Base-by-base conservation (phyloP, 2,888 invertebrate species). In the Trachelus stipa region DNA sequence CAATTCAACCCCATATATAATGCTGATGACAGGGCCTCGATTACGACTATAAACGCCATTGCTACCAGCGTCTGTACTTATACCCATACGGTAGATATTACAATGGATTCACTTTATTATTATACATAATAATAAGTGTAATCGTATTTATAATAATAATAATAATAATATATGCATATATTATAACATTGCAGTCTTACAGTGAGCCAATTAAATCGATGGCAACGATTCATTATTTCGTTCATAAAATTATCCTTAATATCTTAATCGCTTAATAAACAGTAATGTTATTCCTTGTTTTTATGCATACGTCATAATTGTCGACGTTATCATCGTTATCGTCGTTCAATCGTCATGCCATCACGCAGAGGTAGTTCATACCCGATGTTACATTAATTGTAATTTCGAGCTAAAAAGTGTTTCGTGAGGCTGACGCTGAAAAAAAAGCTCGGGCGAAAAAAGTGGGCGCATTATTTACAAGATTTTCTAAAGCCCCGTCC, bases 111-210 rank as follows among this genome's bases (percentile, higher is more conserved):
- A 23, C 56, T 71, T 71, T 71, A 71, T 34, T 71, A 71, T 71
- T 71, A 71, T 71, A 2, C 37, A 56, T 76, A 77, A 77, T 77
- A 56, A 69, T 73, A 31, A n/a, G 76, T 76, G 71, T 37, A 71
- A 69, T 68, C 40, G 78, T 81, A 79, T 74, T 73, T 79, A 78
- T 74, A 79, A 37, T 73, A 73, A 76, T 76, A 69, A 78, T 78
- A 73, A 78, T 79, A 74, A 81, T 81, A 80, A 80, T 73, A 77
- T 75, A 79, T 75, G 77, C 34, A 77, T 74, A 75, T 78, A 82
- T 85, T 83, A 82, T 85, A 86, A 85, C 84, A 83, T 85, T 85
- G 85, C 86, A 86, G 86, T 86, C 85, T 86, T 85, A 84, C 79
- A 79, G 81, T 85, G 84, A 85, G 84, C 84, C 85, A 85, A 84